A percentile compares a stretch with the other conserved stretches of the same genome.
These are phyloP conservation scores for Acleris sparsana DNA, from an alignment of 2,888 invertebrate genomes.

Conservation along the genomic window DNA sequence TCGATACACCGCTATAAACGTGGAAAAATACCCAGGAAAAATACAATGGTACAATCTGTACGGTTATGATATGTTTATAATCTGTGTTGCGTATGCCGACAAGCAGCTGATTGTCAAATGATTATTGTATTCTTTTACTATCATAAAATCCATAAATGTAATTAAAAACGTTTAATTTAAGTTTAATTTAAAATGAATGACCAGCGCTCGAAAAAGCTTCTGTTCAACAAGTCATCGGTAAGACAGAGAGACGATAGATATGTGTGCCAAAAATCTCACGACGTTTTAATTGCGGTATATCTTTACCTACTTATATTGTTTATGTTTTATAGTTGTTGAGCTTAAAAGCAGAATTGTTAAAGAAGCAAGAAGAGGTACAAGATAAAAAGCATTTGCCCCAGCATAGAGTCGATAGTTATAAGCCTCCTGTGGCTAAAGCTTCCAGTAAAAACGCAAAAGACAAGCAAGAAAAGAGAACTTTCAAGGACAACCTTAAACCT, in stretches of 20 bases:
- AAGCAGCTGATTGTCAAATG: constrained; percentile 11
- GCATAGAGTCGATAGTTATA: constrained; percentile 79
- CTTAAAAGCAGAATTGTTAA: constrained; percentile 93
- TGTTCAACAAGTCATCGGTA: constrained; percentile 82
- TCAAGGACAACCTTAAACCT: constrained; percentile 66
- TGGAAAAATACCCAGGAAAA: too few relatives aligned
- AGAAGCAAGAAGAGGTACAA: constrained; percentile 92
- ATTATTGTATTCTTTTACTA: too few relatives aligned
- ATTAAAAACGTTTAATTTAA: too few relatives aligned
- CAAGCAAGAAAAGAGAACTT: constrained; percentile 64
- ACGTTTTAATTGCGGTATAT: constrained; percentile 12
- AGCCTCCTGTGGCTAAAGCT: constrained; percentile 57
- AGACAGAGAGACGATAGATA: constrained; percentile 44
- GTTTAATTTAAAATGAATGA: constrained; percentile 59
- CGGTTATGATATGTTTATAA: too few relatives aligned
- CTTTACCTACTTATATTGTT: constrained; percentile 24
- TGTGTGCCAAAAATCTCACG: background rate
- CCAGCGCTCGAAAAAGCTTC: constrained; percentile 67
- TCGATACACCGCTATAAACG: too few relatives aligned
- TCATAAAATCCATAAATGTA: too few relatives aligned
- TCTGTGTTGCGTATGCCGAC: too few relatives aligned
- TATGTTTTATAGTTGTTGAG: constrained; percentile 85
- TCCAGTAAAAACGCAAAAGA: constrained; percentile 54
- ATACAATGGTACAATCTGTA: too few relatives aligned
- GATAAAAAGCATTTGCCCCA: constrained; percentile 84